Percentiles rank a stretch among this genome's conserved stretches.
Evolutionary conservation across 2,888 invertebrate species (phyloP).

Genomic region (Steromphala cineraria): DNA sequence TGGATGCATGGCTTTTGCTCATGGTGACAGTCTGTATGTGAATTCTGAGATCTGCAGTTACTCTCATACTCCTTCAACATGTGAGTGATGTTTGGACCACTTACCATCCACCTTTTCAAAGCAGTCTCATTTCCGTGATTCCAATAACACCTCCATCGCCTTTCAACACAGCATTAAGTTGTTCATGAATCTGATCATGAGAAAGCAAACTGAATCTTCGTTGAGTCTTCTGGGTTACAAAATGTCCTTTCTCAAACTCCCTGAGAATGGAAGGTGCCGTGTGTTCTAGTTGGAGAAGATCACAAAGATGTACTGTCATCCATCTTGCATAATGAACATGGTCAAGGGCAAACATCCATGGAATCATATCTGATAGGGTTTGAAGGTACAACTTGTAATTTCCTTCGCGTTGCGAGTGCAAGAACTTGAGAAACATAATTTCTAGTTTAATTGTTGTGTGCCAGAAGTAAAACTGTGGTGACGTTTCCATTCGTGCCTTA

Average conservation of each 20-base stretch:
- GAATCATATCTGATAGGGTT: background rate
- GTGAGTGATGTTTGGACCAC: background rate
- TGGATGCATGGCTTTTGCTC: too few species aligned
- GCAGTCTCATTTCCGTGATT: background rate
- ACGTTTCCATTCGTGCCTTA: background rate
- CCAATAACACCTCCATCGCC: background rate
- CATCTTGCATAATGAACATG: background rate
- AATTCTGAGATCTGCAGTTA: too few species aligned
- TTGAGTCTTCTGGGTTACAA: too few species aligned
- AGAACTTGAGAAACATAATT: background rate
- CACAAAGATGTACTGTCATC: background rate
- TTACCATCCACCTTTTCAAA: background rate
- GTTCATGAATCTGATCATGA: conserved; percentile 6
- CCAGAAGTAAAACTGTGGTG: background rate
- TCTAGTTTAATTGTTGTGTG: background rate
- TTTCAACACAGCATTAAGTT: conserved; percentile 4
- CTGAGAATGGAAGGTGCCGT: background rate
- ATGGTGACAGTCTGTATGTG: too few species aligned
- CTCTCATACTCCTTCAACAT: background rate
- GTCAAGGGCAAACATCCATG: background rate
- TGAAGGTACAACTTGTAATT: background rate
- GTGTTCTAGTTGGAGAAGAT: background rate
- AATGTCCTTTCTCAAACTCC: too few species aligned
- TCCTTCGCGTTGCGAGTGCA: background rate
- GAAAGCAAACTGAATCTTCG: background rate